These are phyloP conservation scores for Anorthoa munda DNA, from an alignment of 2,888 invertebrate genomes.

Conservation along the genomic window DNA sequence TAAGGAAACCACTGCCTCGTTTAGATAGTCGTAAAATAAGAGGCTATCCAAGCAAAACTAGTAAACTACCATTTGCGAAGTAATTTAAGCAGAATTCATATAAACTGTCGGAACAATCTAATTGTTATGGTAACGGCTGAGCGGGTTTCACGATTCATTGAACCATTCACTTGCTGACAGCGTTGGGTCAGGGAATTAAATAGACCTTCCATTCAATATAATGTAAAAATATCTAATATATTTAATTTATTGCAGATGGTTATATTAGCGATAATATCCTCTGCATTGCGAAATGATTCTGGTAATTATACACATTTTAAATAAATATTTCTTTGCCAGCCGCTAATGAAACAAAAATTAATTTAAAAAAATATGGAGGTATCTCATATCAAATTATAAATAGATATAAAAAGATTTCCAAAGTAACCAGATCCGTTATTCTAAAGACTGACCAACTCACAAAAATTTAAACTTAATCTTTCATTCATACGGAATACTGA, in stretches of 20 bases:
- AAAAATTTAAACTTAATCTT: too few relatives aligned
- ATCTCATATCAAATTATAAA: too few relatives aligned
- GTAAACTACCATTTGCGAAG: slow-evolving; percentile 49
- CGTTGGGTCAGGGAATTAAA: slow-evolving; percentile 60
- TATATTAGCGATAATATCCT: too few relatives aligned
- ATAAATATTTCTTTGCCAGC: not conserved
- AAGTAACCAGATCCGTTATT: too few relatives aligned
- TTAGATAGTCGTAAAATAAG: slow-evolving; percentile 34
- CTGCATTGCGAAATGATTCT: not conserved
- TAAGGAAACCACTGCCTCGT: not conserved
- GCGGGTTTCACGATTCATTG: slow-evolving; percentile 68
- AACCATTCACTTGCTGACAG: slow-evolving; percentile 58
- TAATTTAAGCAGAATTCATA: slow-evolving; percentile 63
- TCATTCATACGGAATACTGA: not conserved
- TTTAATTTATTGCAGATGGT: slow-evolving; percentile 11
- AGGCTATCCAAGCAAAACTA: slow-evolving; percentile 35
- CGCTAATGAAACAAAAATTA: not conserved
- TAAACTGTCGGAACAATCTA: slow-evolving; percentile 65
- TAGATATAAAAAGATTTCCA: too few relatives aligned
- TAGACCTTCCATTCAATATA: slow-evolving; percentile 38
- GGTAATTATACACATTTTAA: too few relatives aligned
- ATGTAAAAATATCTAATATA: slow-evolving; percentile 33
- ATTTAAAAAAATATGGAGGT: too few relatives aligned
- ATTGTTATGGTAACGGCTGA: slow-evolving; percentile 70
- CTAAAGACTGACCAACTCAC: too few relatives aligned